Percentiles rank a stretch among this genome's conserved stretches.
These are phyloP conservation scores for Crenuchus spilurus DNA, from an alignment of 2,797 vertebrate genomes.

Conservation along the genomic window DNA sequence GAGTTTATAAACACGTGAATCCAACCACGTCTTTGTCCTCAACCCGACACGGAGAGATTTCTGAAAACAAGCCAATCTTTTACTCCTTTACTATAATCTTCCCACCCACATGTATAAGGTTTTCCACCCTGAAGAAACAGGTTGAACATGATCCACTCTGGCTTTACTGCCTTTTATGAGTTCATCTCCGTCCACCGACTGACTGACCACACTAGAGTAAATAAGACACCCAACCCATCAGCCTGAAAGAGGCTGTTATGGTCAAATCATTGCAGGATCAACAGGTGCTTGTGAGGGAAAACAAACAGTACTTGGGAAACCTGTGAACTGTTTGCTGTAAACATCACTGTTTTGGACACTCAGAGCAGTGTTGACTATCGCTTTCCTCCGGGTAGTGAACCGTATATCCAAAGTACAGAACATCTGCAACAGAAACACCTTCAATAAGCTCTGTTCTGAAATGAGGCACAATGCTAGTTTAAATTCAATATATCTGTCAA, in stretches of 20 bases:
- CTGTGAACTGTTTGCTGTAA: slow-evolving; percentile 58
- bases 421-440: not conserved
- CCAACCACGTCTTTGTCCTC: not conserved
- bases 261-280: slow-evolving; percentile 14
- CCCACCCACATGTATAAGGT: not conserved
- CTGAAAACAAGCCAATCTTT: not conserved
- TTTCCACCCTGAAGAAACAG: not conserved
- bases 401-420: not conserved
- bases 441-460: no score
- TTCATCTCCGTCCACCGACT: not conserved
- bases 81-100: not conserved
- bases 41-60: not conserved
- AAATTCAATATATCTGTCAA: no score
- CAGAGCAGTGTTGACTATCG: slow-evolving; percentile 11
- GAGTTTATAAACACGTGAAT: not conserved
- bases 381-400: not conserved
- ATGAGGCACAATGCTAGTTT: no score
- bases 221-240: slow-evolving; percentile 7
- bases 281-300: slow-evolving; percentile 27
- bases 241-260: not conserved
- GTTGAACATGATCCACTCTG: not conserved
- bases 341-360: slow-evolving; percentile 59
- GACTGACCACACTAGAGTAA: not conserved
- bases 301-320: slow-evolving; percentile 26
- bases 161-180: slow-evolving; percentile 39